Evolutionary conservation across 1,140 invertebrate species (phyloP), one percentile per base, ranked within the genome.

Genomic region (Zaprionus gabonicus): DNA sequence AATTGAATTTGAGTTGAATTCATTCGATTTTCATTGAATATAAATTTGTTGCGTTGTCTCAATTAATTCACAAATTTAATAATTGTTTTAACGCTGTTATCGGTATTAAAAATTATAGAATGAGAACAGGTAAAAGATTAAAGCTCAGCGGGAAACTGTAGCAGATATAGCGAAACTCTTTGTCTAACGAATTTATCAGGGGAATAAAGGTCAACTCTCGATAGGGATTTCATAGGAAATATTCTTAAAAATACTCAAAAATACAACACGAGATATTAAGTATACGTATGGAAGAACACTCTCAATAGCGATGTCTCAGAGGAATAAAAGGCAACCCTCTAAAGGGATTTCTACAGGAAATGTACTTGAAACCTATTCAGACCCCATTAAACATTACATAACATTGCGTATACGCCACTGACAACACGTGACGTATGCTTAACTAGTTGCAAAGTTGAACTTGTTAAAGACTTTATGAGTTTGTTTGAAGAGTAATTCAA

Each of bases 401-500:
- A 46, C 17, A 17, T 17, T 46, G 41, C 41, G 2, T 7, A 41
- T 41, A 41, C 38, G 38, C 13, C 41, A n/a, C 41, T 9, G 41
- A 44, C 41, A 17, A 44, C 12, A 44, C 41, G 7, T 17, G 2
- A 6, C 41, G 6, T 44, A 44, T 44, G 41, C 41, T 7, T n/a
- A 41, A 41, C 15, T 3, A n/a, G n/a, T 6, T 46, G 41, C 2
- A 9, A 46, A 46, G n/a, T 46, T 7, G 7, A 46, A 46, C 15
- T 46, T 17, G 41, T 20, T 46, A 17, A 46, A 46, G 6, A 46
- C 6, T 46, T 46, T 34, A 34, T 46, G n/a, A 46, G 6, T 46
- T 46, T 46, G 41, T 46, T 46, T 46, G 41, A 46, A 20, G 17
- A 46, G n/a, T n/a, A 46, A 46, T 20, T 46, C 31, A 46, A 46